Evolutionary conservation across 2,797 vertebrate genomes (phyloP).

Genomic region (Rhinophrynus dorsalis): DNA sequence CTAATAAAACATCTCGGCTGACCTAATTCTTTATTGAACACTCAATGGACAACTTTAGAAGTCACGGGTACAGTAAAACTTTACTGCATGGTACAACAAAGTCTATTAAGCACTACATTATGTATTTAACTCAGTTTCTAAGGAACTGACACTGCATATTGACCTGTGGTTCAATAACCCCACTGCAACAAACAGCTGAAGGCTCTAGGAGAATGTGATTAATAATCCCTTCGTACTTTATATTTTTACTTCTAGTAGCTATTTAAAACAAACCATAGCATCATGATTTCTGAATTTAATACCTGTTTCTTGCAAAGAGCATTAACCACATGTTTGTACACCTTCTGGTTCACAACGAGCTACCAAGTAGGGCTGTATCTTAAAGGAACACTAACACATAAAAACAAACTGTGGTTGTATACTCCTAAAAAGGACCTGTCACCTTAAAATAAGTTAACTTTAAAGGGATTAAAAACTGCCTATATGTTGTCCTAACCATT

Average conservation of each 20-base stretch:
- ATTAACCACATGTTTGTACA: neutral
- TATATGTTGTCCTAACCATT: too few species aligned
- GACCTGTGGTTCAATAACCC: slow-evolving; percentile 29
- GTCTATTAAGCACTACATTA: slow-evolving; percentile 35
- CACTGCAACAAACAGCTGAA: neutral
- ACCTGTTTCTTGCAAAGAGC: neutral
- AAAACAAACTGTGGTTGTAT: too few species aligned
- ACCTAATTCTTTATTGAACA: slow-evolving; percentile 28
- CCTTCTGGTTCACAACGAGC: too few species aligned
- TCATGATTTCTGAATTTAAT: neutral
- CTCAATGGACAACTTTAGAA: slow-evolving; percentile 23
- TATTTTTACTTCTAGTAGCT: neutral
- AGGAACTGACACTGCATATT: slow-evolving; percentile 13
- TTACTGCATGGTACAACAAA: slow-evolving; percentile 31
- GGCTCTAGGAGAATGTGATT: slow-evolving; percentile 17
- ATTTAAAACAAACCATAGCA: neutral
- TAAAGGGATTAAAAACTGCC: too few species aligned
- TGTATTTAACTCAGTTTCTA: slow-evolving; percentile 34
- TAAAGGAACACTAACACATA: too few species aligned
- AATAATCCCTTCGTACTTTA: neutral
- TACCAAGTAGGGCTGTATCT: too few species aligned
- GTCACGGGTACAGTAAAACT: slow-evolving; percentile 34
- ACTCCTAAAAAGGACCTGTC: too few species aligned
- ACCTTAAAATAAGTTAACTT: too few species aligned
- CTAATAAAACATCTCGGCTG: slow-evolving; percentile 35